Conservation (phyloP, 2,888 invertebrate genomes). For the Salticus scenicus region DNA sequence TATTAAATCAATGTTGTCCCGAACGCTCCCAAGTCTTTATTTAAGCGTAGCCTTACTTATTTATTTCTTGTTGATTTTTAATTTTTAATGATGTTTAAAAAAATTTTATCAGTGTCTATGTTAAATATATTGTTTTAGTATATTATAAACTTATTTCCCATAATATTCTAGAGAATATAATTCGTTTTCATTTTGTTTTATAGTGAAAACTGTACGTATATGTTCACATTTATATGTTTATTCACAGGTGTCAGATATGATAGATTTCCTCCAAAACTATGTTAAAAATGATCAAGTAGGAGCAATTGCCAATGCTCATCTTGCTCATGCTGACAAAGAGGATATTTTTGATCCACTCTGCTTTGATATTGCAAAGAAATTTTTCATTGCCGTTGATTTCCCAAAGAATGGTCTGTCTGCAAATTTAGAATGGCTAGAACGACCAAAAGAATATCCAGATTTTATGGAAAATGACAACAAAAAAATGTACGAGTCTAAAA, state of each 20-base stretch:
- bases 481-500: conserved; percentile 68
- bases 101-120: no score
- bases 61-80: no score
- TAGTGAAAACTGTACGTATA: no score
- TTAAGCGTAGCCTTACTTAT: no score
- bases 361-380: conserved; percentile 62
- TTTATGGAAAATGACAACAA: conserved; percentile 70
- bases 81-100: no score
- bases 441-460: conserved; percentile 65
- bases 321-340: conserved; percentile 66
- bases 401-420: conserved; percentile 69
- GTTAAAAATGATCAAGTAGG: conserved; percentile 71
- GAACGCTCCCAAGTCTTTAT: no score
- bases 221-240: no score
- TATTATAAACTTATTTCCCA: no score
- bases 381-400: conserved; percentile 69
- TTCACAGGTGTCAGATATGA: conserved; percentile 55
- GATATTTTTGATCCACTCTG: conserved; percentile 49
- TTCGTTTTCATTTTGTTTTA: no score
- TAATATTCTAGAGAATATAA: no score
- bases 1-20: no score
- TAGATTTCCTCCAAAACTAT: conserved; percentile 67
- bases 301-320: conserved; percentile 70
- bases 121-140: no score
- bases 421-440: conserved; percentile 46